Conservation (phyloP, 1,140 invertebrate species). For the Ooceraea biroi region DNA sequence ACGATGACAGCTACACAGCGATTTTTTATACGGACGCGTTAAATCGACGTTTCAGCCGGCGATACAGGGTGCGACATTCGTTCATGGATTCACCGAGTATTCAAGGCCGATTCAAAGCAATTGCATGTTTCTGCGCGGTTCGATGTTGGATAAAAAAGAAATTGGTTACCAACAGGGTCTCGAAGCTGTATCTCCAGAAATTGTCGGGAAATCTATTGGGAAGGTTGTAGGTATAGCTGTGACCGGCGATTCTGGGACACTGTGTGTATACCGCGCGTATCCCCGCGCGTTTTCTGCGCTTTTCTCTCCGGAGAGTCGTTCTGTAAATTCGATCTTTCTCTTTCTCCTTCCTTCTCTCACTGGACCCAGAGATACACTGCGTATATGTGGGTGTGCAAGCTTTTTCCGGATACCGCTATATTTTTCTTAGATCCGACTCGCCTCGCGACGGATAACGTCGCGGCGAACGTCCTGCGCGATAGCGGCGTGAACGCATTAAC, state of each 20-base stretch:
- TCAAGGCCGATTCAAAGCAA: no score
- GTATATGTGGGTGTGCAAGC: background rate
- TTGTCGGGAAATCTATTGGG: no score
- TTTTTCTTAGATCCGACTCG: slow-evolving; percentile 65
- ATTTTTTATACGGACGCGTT: slow-evolving; percentile 55
- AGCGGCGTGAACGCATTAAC: slow-evolving; percentile 58
- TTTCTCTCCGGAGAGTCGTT: slow-evolving; percentile 63
- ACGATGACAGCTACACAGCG: slow-evolving; percentile 58
- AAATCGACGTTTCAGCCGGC: slow-evolving; percentile 35
- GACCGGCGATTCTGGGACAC: slow-evolving; percentile 24
- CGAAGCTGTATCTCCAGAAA: no score
- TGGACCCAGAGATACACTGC: slow-evolving; percentile 30
- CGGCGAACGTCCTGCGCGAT: slow-evolving; percentile 33
- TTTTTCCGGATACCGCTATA: slow-evolving; percentile 66
- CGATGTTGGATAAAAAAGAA: no score
- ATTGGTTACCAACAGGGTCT: no score
- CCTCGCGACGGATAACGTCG: slow-evolving; percentile 47
- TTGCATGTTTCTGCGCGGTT: no score
- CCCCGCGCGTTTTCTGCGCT: slow-evolving; percentile 8
- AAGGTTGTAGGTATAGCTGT: background rate
- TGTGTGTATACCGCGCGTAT: slow-evolving; percentile 35
- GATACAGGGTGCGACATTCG: background rate
- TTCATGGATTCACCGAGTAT: no score
- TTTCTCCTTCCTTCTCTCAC: slow-evolving; percentile 40
- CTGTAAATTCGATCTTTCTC: slow-evolving; percentile 63